These are phyloP conservation scores for Hydroisotoma schaefferi DNA, from an alignment of 2,888 invertebrate genomes.

Conservation along the genomic window DNA sequence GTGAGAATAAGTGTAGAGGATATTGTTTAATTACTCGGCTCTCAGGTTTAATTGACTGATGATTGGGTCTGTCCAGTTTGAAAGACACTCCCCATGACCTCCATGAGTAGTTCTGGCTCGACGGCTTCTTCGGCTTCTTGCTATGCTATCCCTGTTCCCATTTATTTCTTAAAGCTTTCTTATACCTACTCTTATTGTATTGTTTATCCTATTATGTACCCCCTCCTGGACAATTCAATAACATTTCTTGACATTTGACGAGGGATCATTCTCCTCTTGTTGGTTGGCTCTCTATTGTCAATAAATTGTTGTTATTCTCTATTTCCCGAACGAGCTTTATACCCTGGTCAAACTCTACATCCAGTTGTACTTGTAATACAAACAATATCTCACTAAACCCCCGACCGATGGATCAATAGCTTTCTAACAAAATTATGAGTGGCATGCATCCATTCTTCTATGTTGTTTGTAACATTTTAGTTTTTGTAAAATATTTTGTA, in stretches of 20 bases:
- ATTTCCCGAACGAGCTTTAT: too few relatives aligned
- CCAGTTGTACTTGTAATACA: too few relatives aligned
- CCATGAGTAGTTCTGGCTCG: slow-evolving; percentile 31
- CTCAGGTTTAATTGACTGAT: slow-evolving; percentile 40
- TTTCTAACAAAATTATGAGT: too few relatives aligned
- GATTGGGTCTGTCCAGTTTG: slow-evolving; percentile 41
- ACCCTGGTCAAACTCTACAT: too few relatives aligned
- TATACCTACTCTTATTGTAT: neutral
- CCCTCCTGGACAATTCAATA: slow-evolving; percentile 7
- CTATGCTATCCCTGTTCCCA: slow-evolving; percentile 6
- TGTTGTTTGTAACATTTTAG: too few relatives aligned
- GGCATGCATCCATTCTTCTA: too few relatives aligned
- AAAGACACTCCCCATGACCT: slow-evolving; percentile 45
- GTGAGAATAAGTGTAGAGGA: neutral
- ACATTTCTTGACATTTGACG: slow-evolving; percentile 4
- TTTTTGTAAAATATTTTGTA: too few relatives aligned
- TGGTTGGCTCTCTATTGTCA: too few relatives aligned
- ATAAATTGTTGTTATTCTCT: too few relatives aligned
- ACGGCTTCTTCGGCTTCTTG: slow-evolving; percentile 22
- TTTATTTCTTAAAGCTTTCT: neutral
- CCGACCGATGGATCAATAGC: too few relatives aligned
- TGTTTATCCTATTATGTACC: slow-evolving; percentile 5
- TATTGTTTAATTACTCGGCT: slow-evolving; percentile 19
- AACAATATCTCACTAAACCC: too few relatives aligned
- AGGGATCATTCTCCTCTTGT: neutral